These are phyloP conservation scores for Diuraphis noxia DNA, from an alignment of 1,140 invertebrate genomes.

Conservation along the genomic window DNA sequence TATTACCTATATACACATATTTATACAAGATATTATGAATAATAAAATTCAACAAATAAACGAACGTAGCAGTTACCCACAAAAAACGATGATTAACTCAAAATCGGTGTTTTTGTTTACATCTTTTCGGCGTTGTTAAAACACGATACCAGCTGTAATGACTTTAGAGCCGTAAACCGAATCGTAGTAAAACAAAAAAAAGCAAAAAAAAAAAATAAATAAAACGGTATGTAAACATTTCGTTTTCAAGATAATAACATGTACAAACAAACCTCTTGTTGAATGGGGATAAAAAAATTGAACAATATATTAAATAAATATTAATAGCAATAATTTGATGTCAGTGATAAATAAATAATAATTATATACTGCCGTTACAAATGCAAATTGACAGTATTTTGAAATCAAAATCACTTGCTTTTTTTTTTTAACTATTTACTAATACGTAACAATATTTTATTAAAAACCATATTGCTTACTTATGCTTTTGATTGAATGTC, in stretches of 20 bases:
- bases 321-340: neutral
- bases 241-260: neutral
- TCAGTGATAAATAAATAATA: neutral
- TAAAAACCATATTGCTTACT: neutral
- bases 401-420: neutral
- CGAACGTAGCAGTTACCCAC: neutral
- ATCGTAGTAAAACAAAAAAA: neutral
- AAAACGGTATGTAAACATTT: neutral
- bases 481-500: neutral
- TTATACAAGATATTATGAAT: neutral
- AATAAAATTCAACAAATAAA: neutral
- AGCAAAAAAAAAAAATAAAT: neutral
- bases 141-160: neutral
- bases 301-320: neutral
- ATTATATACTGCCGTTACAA: neutral
- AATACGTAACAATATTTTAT: neutral
- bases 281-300: neutral
- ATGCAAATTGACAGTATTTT: neutral
- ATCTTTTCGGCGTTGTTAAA: neutral
- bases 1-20: neutral
- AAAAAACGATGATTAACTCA: neutral
- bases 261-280: neutral
- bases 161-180: neutral
- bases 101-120: neutral
- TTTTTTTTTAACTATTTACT: neutral